Conservation (phyloP, 2,797 vertebrate species). For the Oreochromis mossambicus region DNA sequence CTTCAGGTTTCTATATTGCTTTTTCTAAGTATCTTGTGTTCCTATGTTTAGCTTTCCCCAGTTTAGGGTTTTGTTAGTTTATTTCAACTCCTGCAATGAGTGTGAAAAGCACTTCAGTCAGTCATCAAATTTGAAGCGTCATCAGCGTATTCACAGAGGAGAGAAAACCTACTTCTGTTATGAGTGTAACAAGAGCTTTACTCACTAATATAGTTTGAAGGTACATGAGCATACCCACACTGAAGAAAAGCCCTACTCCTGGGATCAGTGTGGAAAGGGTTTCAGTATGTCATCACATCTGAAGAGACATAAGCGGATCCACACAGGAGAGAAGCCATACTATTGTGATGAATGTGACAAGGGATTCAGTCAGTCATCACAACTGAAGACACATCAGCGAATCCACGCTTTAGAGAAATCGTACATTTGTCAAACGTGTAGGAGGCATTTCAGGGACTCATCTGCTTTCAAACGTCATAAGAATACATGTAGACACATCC, state of each 20-base stretch:
- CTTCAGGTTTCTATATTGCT: accelerated
- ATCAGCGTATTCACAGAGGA: neutral
- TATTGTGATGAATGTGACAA: neutral
- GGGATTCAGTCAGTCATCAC: neutral
- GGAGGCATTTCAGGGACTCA: neutral
- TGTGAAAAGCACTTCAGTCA: neutral
- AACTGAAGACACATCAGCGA: neutral
- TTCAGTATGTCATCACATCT: neutral
- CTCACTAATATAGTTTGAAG: neutral
- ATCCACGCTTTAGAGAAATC: neutral
- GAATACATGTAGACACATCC: neutral
- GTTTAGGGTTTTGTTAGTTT: neutral
- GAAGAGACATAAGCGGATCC: neutral
- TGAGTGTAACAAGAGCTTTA: neutral
- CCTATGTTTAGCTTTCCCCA: neutral
- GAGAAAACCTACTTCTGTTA: neutral
- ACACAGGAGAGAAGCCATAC: neutral
- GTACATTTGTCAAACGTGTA: neutral
- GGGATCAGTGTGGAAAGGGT: neutral
- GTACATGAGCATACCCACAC: neutral
- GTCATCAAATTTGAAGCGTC: neutral
- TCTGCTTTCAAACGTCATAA: neutral
- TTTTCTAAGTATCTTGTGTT: neutral
- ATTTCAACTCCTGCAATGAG: neutral
- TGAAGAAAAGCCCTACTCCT: neutral